phyloP scores from a whole-genome alignment of 2,888 invertebrate species.

The Gymnocheta viridis region DNA sequence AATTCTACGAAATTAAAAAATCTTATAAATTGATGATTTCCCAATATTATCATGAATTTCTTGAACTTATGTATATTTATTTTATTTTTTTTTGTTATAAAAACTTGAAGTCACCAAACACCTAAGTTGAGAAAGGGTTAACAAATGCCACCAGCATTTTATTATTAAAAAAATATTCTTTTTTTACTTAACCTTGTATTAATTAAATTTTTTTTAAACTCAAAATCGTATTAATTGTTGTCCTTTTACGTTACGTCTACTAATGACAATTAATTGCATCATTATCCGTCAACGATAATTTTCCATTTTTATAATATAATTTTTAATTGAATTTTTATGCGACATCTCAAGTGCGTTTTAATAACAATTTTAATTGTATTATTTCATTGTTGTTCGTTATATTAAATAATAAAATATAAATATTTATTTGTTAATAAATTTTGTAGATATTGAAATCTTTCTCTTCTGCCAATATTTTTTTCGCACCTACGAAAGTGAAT shows the following conservation, averaged over 20 bases:
- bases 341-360: conserved; percentile 58
- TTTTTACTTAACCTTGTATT: conserved; percentile 3
- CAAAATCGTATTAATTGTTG: not conserved
- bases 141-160: too few species aligned
- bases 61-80: too few species aligned
- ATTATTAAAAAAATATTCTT: too few species aligned
- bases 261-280: conserved; percentile 53
- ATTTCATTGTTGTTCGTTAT: conserved; percentile 17
- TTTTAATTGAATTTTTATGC: conserved; percentile 39
- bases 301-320: not conserved
- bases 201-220: conserved; percentile 1
- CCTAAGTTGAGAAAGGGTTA: too few species aligned
- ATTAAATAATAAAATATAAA: not conserved
- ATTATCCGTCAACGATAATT: conserved; percentile 34
- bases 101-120: too few species aligned
- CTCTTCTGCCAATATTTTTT: conserved; percentile 4
- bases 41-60: too few species aligned
- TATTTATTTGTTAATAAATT: conserved; percentile 23
- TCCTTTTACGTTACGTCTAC: conserved; percentile 22
- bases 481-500: conserved; percentile 12
- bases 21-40: too few species aligned
- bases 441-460: not conserved
- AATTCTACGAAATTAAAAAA: too few species aligned
- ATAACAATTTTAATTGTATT: conserved; percentile 33
- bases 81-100: too few species aligned